phyloP scores from a whole-genome alignment of 2,888 invertebrate genomes.

The Drosophila paranaensis region DNA sequence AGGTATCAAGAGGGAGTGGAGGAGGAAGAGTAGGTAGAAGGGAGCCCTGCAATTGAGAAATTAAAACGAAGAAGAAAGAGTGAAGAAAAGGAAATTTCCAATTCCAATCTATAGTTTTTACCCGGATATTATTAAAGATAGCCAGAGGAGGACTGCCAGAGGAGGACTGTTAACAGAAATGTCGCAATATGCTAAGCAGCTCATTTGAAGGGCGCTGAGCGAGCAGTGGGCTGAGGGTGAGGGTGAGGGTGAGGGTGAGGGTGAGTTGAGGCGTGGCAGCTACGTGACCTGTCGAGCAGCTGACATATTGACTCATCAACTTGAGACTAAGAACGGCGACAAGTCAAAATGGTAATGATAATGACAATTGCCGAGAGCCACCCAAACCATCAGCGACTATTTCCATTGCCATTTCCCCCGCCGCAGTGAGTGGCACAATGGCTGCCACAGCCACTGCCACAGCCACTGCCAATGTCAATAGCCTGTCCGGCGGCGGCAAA shows the following conservation, averaged over 20 bases:
- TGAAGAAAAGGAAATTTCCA: background rate
- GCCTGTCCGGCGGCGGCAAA: conserved; percentile 23
- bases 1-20: too few relatives aligned
- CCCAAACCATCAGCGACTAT: conserved; percentile 30
- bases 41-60: too few relatives aligned
- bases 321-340: conserved; percentile 57
- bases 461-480: conserved; percentile 45
- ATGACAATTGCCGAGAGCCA: conserved; percentile 65
- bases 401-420: conserved; percentile 12
- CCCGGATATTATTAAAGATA: background rate
- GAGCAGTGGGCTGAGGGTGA: background rate
- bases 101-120: background rate
- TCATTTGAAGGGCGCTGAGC: background rate
- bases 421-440: conserved; percentile 11
- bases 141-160: too few relatives aligned
- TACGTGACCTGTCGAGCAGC: conserved; percentile 72
- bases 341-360: conserved; percentile 73
- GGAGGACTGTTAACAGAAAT: too few relatives aligned
- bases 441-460: background rate
- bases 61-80: too few relatives aligned
- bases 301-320: conserved; percentile 80
- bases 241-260: background rate
- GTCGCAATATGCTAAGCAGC: background rate
- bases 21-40: too few relatives aligned
- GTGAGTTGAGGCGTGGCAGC: conserved; percentile 3